Evolutionary conservation across 2,113 vertebrate genomes (phyloP).

Genomic region (Lipotes vexillifer): DNA sequence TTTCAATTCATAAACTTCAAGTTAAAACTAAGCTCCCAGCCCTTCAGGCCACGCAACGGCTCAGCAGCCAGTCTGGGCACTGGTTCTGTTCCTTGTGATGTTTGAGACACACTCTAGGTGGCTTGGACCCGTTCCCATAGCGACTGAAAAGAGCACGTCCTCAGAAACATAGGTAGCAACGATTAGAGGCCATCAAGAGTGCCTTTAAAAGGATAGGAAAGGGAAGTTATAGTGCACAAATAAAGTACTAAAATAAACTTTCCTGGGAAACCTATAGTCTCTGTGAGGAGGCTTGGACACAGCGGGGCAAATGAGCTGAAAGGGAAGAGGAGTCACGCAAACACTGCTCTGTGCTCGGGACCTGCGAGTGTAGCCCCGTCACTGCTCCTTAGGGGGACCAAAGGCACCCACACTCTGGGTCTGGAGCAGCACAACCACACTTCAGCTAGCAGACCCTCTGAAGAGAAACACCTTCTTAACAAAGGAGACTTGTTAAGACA

Average conservation of each 20-base stretch:
- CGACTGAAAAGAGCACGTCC: not conserved
- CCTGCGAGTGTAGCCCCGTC: fast-evolving
- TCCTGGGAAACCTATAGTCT: not conserved
- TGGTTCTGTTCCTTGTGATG: not conserved
- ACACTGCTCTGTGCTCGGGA: not conserved
- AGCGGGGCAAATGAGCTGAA: not conserved
- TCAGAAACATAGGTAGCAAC: not conserved
- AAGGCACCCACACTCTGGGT: not conserved
- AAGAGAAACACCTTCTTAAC: not conserved
- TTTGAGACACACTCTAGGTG: not conserved
- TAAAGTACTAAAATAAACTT: not conserved
- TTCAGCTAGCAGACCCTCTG: not conserved
- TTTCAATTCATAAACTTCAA: not conserved
- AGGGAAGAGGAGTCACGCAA: not conserved
- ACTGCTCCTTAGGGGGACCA: not conserved
- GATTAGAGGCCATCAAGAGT: not conserved
- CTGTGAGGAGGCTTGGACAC: not conserved
- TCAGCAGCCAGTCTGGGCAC: not conserved
- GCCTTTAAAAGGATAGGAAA: not conserved
- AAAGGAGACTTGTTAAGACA: not conserved
- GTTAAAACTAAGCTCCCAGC: not conserved
- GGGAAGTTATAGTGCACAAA: not conserved
- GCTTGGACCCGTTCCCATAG: not conserved
- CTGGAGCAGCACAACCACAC: not conserved
- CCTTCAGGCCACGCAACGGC: not conserved